Conservation (phyloP, 2,888 invertebrate species). For the Branchinecta sandiegonensis region DNA sequence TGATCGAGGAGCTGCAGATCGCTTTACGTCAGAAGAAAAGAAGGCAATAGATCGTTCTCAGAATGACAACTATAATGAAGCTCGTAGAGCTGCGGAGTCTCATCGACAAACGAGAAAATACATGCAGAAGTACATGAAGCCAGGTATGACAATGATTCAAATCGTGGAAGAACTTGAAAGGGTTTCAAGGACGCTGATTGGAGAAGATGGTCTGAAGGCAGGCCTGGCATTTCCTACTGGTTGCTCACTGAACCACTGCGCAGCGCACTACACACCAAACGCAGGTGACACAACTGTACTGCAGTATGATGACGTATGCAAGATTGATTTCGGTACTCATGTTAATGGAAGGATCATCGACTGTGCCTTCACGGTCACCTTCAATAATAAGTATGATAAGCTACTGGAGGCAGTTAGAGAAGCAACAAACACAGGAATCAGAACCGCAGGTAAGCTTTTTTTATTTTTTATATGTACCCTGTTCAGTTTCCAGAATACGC, state of each 20-base stretch:
- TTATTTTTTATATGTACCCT: background rate
- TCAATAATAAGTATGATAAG: slow-evolving; percentile 90
- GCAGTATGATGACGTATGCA: slow-evolving; percentile 90
- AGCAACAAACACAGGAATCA: slow-evolving; percentile 96
- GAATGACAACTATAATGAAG: slow-evolving; percentile 83
- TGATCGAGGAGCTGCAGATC: slow-evolving; percentile 68
- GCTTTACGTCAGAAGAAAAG: slow-evolving; percentile 64
- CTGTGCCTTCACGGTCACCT: slow-evolving; percentile 94
- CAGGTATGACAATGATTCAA: slow-evolving; percentile 98
- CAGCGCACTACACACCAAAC: slow-evolving; percentile 98
- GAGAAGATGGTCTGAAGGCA: slow-evolving; percentile 85
- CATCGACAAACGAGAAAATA: slow-evolving; percentile 84
- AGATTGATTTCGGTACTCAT: slow-evolving; percentile 97
- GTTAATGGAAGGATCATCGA: slow-evolving; percentile 96
- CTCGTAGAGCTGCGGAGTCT: slow-evolving; percentile 91
- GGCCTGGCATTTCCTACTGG: slow-evolving; percentile 89
- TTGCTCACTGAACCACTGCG: slow-evolving; percentile 91
- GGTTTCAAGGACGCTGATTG: slow-evolving; percentile 77
- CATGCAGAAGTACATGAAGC: slow-evolving; percentile 86
- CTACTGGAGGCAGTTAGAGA: slow-evolving; percentile 89
- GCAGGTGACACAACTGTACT: slow-evolving; percentile 91
- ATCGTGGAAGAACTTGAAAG: slow-evolving; percentile 93
- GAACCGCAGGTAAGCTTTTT: slow-evolving; percentile 34
- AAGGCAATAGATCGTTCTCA: slow-evolving; percentile 76
- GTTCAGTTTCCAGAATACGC: too few species aligned